A percentile compares a stretch with the other conserved stretches of the same genome.
phyloP scores from a whole-genome alignment of 1,140 invertebrate genomes.

The Aphelenchoides avenae region DNA sequence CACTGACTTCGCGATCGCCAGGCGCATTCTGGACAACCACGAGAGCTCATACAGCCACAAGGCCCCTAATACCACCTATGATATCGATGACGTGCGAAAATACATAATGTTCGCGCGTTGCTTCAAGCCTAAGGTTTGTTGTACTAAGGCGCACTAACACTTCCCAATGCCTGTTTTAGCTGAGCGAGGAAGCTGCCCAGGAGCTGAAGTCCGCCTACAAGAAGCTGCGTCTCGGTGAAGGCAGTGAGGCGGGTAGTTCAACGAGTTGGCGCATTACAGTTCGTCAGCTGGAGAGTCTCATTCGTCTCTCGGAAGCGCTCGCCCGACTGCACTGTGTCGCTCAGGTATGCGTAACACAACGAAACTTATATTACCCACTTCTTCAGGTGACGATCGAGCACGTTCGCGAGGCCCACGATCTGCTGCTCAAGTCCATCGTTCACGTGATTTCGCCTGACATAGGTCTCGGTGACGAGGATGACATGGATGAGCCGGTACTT shows the following conservation, averaged over 20 bases:
- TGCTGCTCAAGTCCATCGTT: slow-evolving; percentile 97
- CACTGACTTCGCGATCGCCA: slow-evolving; percentile 89
- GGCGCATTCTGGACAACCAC: slow-evolving; percentile 90
- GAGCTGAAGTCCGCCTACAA: slow-evolving; percentile 84
- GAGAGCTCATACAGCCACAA: slow-evolving; percentile 66
- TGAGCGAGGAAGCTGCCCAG: slow-evolving; percentile 72
- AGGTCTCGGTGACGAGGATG: slow-evolving; percentile 75
- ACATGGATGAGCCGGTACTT: neutral
- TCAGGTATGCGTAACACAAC: slow-evolving; percentile 20
- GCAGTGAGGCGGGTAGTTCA: slow-evolving; percentile 69
- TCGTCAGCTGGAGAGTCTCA: slow-evolving; percentile 95
- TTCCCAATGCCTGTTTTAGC: slow-evolving; percentile 56
- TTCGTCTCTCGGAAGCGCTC: slow-evolving; percentile 89
- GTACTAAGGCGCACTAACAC: neutral
- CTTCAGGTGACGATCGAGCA: slow-evolving; percentile 66
- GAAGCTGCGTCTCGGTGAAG: slow-evolving; percentile 68
- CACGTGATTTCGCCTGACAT: slow-evolving; percentile 95
- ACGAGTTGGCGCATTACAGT: slow-evolving; percentile 88
- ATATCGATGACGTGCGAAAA: slow-evolving; percentile 77
- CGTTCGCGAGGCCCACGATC: slow-evolving; percentile 84
- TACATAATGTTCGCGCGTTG: slow-evolving; percentile 94
- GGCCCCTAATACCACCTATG: slow-evolving; percentile 74
- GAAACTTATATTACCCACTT: neutral
- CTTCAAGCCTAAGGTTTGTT: slow-evolving; percentile 84
- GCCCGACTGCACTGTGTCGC: slow-evolving; percentile 87